phyloP scores from a whole-genome alignment of 1,140 invertebrate species.

The Hormaphis cornu region DNA sequence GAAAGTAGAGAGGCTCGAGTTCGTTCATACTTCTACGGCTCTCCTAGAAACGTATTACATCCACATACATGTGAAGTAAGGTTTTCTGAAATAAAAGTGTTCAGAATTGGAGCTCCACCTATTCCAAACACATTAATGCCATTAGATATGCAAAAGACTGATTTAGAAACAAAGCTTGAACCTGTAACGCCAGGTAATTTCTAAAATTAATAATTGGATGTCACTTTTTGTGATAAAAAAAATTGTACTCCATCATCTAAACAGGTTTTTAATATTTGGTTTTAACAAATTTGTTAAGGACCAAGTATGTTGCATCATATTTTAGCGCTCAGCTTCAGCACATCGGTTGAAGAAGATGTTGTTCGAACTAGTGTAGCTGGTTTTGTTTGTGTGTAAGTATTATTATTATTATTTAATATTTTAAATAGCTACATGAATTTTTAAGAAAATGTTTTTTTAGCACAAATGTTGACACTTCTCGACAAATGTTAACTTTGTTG shows the following conservation, averaged over 20 bases:
- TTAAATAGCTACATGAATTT: neutral
- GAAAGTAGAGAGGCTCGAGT: conserved; percentile 73
- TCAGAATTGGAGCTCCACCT: conserved; percentile 87
- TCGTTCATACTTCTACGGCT: conserved; percentile 92
- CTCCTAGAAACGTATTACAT: conserved; percentile 63
- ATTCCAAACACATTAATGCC: conserved; percentile 91
- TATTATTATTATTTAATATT: neutral
- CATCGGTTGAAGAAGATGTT: conserved; percentile 65
- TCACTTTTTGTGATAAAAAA: neutral
- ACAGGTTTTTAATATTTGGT: neutral
- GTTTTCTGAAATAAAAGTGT: conserved; percentile 78
- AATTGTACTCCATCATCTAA: neutral
- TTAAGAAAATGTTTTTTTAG: conserved; percentile 45
- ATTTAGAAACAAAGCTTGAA: conserved; percentile 86
- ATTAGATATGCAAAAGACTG: conserved; percentile 85
- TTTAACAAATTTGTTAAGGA: conserved; percentile 42
- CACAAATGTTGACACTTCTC: conserved; percentile 79
- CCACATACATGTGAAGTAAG: conserved; percentile 86
- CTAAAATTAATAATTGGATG: neutral
- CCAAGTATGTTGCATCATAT: conserved; percentile 75
- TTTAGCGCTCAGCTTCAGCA: conserved; percentile 75
- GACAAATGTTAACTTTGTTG: conserved; percentile 75
- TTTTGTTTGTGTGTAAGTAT: conserved; percentile 86
- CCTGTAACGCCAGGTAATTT: conserved; percentile 55
- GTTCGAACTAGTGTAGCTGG: conserved; percentile 82